Base-by-base conservation (phyloP, 2,113 vertebrate species). In the Triplophysa siluroides region DNA sequence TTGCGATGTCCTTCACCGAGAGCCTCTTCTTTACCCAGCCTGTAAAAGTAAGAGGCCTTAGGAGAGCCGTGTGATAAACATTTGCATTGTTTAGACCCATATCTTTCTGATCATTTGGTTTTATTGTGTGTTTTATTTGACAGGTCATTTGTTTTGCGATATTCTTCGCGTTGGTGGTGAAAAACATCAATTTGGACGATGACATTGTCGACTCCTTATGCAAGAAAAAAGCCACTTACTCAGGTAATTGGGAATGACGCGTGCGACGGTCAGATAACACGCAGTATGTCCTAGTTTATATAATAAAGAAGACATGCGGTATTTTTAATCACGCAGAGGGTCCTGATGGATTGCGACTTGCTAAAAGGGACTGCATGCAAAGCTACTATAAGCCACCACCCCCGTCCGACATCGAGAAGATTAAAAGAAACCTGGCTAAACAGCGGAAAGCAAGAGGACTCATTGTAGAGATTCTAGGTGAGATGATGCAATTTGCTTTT, bases 21-120 rank as follows among this genome's bases (percentile, higher is more conserved):
- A 98, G 96, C n/a, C 87, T 97, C 74, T 96, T 98, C 72, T 92
- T 98, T 78, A 99, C 95, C 7, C 96, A 98, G 81, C 96, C 97
- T 14, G 86, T 98, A 52, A 99, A 99, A 93, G 97, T 98, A 86
- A 93, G 81, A 14, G 8, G 1, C 50, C 54, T n/a, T 56, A 4
- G 14, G 50, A 18, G 50, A 18, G 50, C 3, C 7, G 6, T 21
- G 18, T 21, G 3, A n/a, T n/a, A 9, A 2, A n/a, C 62, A 33
- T 21, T 21, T 26, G 4, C 26, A 69, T 38, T 62, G 8, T n/a
- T n/a, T 52, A 38, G 21, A 52, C 26, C n/a, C 33, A 18, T 16
- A 24, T 43, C 64, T 7, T 60, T 69, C 16, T 77, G 1, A 63
- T 23, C n/a, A 2, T 6, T 38, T 29, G 47, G 1, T 4, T 19